Evolutionary conservation across 2,888 invertebrate species (phyloP).

Genomic region (Nephrocerus scutellatus): DNA sequence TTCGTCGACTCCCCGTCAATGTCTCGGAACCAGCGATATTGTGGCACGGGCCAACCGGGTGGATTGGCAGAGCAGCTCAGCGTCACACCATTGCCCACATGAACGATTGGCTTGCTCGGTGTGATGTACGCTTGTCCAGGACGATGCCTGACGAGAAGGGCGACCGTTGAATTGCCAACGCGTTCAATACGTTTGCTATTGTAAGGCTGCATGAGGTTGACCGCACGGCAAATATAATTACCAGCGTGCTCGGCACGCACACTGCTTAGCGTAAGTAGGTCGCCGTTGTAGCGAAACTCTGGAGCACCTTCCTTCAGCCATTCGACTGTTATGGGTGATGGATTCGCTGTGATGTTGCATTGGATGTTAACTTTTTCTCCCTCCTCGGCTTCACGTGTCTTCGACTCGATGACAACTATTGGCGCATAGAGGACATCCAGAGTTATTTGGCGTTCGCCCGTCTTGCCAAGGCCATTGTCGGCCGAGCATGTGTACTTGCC

Average conservation of each 20-base stretch:
- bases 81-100: conserved; percentile 75
- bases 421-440: conserved; percentile 81
- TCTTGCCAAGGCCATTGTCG: conserved; percentile 74
- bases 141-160: conserved; percentile 77
- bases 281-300: conserved; percentile 74
- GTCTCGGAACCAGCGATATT: conserved; percentile 83
- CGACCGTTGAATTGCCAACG: conserved; percentile 73
- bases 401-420: conserved; percentile 71
- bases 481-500: conserved; percentile 84
- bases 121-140: conserved; percentile 78
- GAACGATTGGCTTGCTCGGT: conserved; percentile 75
- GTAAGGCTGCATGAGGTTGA: conserved; percentile 72
- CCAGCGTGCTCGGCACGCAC: conserved; percentile 84
- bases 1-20: conserved; percentile 53
- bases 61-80: conserved; percentile 83
- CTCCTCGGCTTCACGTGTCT: conserved; percentile 74
- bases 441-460: conserved; percentile 71
- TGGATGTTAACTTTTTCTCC: conserved; percentile 75
- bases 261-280: conserved; percentile 63
- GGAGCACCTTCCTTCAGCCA: conserved; percentile 83
- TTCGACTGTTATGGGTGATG: conserved; percentile 71
- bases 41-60: conserved; percentile 85
- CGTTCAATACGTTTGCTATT: conserved; percentile 63
- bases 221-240: conserved; percentile 81
- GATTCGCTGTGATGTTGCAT: conserved; percentile 84